Conservation (phyloP, 2,797 vertebrate genomes). For the Chrysocyon brachyurus region DNA sequence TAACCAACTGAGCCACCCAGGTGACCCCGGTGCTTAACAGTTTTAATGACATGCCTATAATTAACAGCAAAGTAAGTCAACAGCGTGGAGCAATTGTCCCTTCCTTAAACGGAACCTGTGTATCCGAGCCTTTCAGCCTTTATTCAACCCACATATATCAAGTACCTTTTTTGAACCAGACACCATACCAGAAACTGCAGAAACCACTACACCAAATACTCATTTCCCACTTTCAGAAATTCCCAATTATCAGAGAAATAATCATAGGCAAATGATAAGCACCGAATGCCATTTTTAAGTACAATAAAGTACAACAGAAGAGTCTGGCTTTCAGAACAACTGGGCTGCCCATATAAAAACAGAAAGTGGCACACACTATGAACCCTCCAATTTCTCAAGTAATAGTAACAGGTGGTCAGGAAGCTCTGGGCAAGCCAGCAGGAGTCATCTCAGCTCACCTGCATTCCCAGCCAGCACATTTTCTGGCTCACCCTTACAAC, state of each 20-base stretch:
- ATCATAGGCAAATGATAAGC: neutral
- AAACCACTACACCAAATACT: neutral
- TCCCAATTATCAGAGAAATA: neutral
- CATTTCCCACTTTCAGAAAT: neutral
- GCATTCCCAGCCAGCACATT: neutral
- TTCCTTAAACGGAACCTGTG: neutral
- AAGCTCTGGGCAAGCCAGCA: neutral
- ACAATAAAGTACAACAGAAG: neutral
- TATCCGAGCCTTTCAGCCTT: neutral
- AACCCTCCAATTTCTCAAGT: neutral
- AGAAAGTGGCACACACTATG: neutral
- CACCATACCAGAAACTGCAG: neutral
- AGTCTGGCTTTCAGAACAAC: neutral
- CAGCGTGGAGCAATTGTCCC: neutral
- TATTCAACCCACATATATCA: neutral
- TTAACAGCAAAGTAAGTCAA: neutral
- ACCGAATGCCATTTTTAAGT: neutral
- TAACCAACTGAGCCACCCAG: neutral
- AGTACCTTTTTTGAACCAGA: neutral
- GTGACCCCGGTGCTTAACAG: neutral
- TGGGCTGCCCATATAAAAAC: neutral
- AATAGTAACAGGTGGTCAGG: neutral
- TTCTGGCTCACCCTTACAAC: neutral
- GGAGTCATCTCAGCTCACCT: neutral
- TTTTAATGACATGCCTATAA: neutral